Evolutionary conservation across 1,140 invertebrate genomes (phyloP).

Genomic region (Drosophila prosaltans): DNA sequence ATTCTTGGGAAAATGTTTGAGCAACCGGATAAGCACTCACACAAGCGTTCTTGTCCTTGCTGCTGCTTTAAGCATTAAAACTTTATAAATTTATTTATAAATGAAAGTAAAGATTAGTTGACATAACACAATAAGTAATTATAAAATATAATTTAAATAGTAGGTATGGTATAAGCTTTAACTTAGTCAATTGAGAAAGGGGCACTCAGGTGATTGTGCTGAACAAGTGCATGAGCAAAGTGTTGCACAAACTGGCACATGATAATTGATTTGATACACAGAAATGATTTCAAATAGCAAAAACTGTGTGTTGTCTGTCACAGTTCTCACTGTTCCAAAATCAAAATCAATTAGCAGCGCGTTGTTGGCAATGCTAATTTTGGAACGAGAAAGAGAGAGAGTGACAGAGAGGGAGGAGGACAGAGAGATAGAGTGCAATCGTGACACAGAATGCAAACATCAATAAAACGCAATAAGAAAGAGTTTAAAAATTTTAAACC

Average conservation of each 20-base stretch:
- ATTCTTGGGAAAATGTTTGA: neutral
- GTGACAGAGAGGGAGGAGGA: neutral
- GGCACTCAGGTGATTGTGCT: too few species aligned
- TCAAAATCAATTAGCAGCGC: neutral
- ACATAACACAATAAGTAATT: neutral
- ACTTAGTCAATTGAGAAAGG: too few species aligned
- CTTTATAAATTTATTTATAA: neutral
- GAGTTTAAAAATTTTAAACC: too few species aligned
- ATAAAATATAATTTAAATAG: too few species aligned
- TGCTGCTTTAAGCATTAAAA: neutral
- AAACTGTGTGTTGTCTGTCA: neutral
- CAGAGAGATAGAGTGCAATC: neutral
- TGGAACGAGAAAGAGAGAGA: neutral
- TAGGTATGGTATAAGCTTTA: too few species aligned
- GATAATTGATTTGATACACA: conserved; percentile 1
- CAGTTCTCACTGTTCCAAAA: neutral
- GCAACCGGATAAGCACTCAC: conserved; percentile 15
- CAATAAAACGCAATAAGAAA: neutral
- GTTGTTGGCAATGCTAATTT: conserved; percentile 5
- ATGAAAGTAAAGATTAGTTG: neutral
- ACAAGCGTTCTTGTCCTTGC: neutral
- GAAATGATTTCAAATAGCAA: neutral
- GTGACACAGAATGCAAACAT: neutral
- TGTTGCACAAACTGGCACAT: neutral
- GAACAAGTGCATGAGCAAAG: too few species aligned